Evolutionary conservation across 1,140 invertebrate genomes (phyloP).

Genomic region (Hylaeus anthracinus): DNA sequence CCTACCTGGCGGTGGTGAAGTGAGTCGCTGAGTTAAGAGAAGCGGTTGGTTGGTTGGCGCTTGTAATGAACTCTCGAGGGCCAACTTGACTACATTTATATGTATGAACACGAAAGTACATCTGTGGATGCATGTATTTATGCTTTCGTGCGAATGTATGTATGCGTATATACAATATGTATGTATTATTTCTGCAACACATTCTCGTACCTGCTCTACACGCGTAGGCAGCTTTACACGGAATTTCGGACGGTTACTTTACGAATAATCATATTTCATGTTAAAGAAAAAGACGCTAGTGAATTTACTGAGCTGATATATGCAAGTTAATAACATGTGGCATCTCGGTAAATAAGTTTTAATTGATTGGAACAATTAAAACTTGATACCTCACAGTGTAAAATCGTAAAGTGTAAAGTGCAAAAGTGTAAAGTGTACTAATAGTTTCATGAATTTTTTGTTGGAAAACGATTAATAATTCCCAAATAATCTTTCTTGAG

Average conservation of each 20-base stretch:
- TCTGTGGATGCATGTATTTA: background rate
- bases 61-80: constrained; percentile 54
- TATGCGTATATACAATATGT: background rate
- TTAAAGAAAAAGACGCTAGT: background rate
- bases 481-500: no score
- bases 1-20: constrained; percentile 23
- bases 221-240: background rate
- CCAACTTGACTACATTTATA: constrained; percentile 24
- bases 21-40: constrained; percentile 23
- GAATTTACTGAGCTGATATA: background rate
- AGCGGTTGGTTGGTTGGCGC: constrained; percentile 29
- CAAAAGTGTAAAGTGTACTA: no score
- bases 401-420: no score
- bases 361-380: no score
- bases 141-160: background rate
- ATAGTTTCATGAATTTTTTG: no score
- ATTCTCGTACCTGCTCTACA: constrained; percentile 6
- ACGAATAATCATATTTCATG: background rate
- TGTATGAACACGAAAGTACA: constrained; percentile 2
- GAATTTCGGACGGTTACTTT: constrained; percentile 4
- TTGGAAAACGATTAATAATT: no score
- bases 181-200: background rate
- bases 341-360: no score
- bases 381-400: no score
- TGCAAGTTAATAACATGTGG: background rate